Evolutionary conservation across 1,140 invertebrate genomes (phyloP).

Genomic region (Drosophila azteca): DNA sequence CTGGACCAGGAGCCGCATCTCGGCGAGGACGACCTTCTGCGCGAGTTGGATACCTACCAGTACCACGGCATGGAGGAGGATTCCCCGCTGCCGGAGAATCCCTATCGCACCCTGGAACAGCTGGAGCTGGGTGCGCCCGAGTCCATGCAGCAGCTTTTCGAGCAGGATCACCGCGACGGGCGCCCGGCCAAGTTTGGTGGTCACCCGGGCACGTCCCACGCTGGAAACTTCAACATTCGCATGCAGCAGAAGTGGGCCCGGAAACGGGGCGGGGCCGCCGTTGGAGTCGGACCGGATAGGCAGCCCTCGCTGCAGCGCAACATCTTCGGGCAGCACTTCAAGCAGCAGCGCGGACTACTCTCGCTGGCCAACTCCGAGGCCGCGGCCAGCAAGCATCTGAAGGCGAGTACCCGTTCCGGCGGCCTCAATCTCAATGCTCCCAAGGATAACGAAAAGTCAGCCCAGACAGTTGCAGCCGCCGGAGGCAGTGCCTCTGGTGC

Average conservation of each 20-base stretch:
- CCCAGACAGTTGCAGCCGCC: constrained; percentile 2
- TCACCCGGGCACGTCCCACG: constrained; percentile 33
- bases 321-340: constrained; percentile 74
- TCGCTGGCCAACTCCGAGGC: constrained; percentile 66
- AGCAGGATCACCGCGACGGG: constrained; percentile 53
- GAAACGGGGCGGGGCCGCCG: constrained; percentile 47
- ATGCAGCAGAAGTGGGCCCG: constrained; percentile 75
- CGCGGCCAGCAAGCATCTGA: constrained; percentile 66
- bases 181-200: constrained; percentile 29
- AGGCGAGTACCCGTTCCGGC: constrained; percentile 54
- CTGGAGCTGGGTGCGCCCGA: constrained; percentile 59
- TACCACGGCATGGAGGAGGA: constrained; percentile 76
- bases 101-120: constrained; percentile 65
- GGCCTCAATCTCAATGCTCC: no score
- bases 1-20: constrained; percentile 54
- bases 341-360: constrained; percentile 71
- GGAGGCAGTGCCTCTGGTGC: constrained; percentile 13
- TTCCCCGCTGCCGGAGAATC: constrained; percentile 51
- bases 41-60: constrained; percentile 76
- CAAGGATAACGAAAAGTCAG: constrained; percentile 50
- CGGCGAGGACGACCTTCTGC: constrained; percentile 67
- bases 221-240: constrained; percentile 64
- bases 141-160: constrained; percentile 66
- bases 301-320: constrained; percentile 63
- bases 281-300: constrained; percentile 18